Evolutionary conservation across 1,140 invertebrate species (phyloP).

Genomic region (Whitmania pigra): DNA sequence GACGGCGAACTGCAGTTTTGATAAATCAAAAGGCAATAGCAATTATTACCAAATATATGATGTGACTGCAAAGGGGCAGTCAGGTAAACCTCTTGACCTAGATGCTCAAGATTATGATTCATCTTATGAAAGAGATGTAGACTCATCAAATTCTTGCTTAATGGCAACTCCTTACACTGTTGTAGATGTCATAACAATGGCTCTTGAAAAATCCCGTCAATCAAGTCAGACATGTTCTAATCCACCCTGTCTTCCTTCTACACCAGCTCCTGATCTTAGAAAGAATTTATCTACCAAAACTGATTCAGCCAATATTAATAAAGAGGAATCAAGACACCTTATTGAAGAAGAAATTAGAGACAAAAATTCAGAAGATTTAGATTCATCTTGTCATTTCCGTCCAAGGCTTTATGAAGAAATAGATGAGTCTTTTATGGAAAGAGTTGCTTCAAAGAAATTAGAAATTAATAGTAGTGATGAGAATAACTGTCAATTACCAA

Average conservation of each 20-base stretch:
- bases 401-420: slow-evolving; percentile 11
- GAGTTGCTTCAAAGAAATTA: neutral
- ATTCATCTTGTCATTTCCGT: neutral
- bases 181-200: slow-evolving; percentile 2
- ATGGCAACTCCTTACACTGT: slow-evolving; percentile 12
- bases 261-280: slow-evolving; percentile 1
- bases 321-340: neutral
- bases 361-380: neutral
- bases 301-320: neutral
- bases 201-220: slow-evolving; percentile 5
- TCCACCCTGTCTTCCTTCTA: slow-evolving; percentile 6
- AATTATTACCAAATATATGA: slow-evolving; percentile 11
- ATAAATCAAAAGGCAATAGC: neutral
- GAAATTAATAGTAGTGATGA: neutral
- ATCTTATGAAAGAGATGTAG: neutral
- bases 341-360: neutral
- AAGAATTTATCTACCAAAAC: neutral
- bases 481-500: neutral
- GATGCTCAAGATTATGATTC: neutral
- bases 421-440: slow-evolving; percentile 2
- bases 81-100: neutral
- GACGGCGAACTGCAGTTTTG: too few species aligned
- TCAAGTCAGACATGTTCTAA: neutral
- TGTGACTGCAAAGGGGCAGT: neutral
- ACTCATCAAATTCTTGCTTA: neutral